Evolutionary conservation across 1,140 invertebrate genomes (phyloP), one percentile per base, ranked within the genome.

Genomic region (Drosophila persimilis): DNA sequence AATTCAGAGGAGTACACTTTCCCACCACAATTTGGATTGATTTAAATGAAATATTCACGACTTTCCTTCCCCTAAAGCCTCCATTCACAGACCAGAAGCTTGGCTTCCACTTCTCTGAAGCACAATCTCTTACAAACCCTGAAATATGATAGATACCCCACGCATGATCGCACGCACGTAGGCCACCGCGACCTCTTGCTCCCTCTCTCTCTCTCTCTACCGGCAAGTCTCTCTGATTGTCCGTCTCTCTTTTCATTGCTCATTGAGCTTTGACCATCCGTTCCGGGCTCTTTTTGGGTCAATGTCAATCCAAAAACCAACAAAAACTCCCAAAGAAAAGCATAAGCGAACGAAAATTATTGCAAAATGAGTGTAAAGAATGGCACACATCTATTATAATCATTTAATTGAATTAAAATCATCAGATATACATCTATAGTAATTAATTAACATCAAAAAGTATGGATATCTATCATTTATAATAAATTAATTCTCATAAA

Each of bases 141-240:
- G 44, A 43, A 43, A 11, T 26, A 41, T 54, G 11, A 24, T 20
- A 2, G 20, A 20, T 20, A 35, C 17, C 3, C 6, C 31, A 56
- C n/a, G 44, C 79, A 73, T 83, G 79, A 58, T 51, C 61, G 20
- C 26, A 24, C 45, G 59, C 79, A 81, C 79, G 79, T 81, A 81
- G 59, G 47, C 76, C 44, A 13, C 8, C 26, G n/a, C 29, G 50
- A 43, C 22, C 53, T 50, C 52, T 15, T 17, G 22, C n/a, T 54
- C 35, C 43, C 52, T 15, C 13, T 13, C n/a, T 48, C 26, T 48
- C 26, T 48, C 39, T 15, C n/a, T n/a, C 1, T 20, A 3, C 39
- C 20, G 26, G 31, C 24, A 6, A n/a, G 35, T 11, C 51, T 29
- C 9, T 17, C 24, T 11, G 11, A n/a, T 26, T 26, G 3, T 24